A percentile compares a stretch with the other conserved stretches of the same genome.
Conservation (phyloP, 2,113 vertebrate genomes). For the Lepus americanus region DNA sequence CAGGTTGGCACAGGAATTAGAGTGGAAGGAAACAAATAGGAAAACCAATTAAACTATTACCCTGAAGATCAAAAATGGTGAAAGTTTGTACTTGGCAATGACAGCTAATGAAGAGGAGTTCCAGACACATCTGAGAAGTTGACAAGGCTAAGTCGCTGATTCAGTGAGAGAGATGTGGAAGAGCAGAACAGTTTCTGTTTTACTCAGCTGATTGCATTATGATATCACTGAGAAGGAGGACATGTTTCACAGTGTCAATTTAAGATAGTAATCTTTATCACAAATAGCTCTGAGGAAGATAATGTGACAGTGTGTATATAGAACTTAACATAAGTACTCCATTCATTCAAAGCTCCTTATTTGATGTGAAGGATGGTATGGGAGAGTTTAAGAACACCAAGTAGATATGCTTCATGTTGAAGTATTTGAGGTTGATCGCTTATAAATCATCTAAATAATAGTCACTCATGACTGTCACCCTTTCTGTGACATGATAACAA, state of each 20-base stretch:
- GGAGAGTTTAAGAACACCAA: background rate
- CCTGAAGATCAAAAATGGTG: background rate
- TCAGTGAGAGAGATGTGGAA: background rate
- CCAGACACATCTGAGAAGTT: background rate
- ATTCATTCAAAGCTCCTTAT: background rate
- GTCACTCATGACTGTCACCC: background rate
- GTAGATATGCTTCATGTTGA: background rate
- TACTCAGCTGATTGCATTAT: background rate
- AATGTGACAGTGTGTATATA: background rate
- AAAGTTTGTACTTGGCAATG: background rate
- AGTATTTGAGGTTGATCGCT: background rate
- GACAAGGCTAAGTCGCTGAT: background rate
- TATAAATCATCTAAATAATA: background rate
- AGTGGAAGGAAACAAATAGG: background rate
- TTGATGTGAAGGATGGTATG: background rate
- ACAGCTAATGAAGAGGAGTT: background rate
- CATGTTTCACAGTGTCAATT: background rate
- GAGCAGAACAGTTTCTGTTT: background rate
- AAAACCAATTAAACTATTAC: background rate
- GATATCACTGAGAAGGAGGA: background rate
- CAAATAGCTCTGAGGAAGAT: background rate
- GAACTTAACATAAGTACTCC: background rate
- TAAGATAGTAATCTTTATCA: background rate
- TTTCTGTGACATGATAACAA: background rate
- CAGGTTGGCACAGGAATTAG: background rate